Evolutionary conservation across 2,888 invertebrate genomes (phyloP).

Genomic region (Cremastinae sp.): DNA sequence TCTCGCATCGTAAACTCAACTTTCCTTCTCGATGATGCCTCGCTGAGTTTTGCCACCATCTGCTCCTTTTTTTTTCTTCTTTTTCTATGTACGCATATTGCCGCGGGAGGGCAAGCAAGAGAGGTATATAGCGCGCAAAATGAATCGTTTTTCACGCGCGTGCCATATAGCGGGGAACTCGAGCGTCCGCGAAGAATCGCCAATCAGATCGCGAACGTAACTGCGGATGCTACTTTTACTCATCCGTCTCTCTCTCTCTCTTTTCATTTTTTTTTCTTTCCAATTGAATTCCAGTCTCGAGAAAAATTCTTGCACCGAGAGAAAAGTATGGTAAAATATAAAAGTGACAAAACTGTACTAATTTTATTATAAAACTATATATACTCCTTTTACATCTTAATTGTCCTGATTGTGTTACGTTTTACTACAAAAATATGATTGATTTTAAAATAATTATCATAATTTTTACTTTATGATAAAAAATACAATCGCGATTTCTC

Average conservation of each 20-base stretch:
- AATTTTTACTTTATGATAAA: too few species aligned
- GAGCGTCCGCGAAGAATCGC: slow-evolving; percentile 20
- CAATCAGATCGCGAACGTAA: slow-evolving; percentile 45
- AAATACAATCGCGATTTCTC: too few species aligned
- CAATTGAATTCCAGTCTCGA: slow-evolving; percentile 28
- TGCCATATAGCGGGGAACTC: slow-evolving; percentile 37
- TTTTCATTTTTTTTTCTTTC: background rate
- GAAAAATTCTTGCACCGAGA: slow-evolving; percentile 1
- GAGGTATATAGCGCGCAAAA: slow-evolving; percentile 48
- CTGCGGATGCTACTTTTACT: slow-evolving; percentile 47
- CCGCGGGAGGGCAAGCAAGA: too few species aligned
- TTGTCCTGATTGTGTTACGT: too few species aligned
- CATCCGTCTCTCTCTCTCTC: slow-evolving; percentile 33
- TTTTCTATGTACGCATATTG: slow-evolving; percentile 2
- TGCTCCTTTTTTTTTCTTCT: background rate
- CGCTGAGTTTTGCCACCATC: slow-evolving; percentile 23
- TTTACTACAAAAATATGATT: too few species aligned
- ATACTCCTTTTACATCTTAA: too few species aligned
- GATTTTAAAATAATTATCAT: too few species aligned
- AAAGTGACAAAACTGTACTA: too few species aligned
- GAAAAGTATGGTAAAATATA: too few species aligned
- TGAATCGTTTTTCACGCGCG: slow-evolving; percentile 60
- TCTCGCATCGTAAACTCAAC: slow-evolving; percentile 61
- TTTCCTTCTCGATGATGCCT: slow-evolving; percentile 60
- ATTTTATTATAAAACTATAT: too few species aligned